phyloP scores from a whole-genome alignment of 2,888 invertebrate genomes.

The Pachycephus smyrnensis region DNA sequence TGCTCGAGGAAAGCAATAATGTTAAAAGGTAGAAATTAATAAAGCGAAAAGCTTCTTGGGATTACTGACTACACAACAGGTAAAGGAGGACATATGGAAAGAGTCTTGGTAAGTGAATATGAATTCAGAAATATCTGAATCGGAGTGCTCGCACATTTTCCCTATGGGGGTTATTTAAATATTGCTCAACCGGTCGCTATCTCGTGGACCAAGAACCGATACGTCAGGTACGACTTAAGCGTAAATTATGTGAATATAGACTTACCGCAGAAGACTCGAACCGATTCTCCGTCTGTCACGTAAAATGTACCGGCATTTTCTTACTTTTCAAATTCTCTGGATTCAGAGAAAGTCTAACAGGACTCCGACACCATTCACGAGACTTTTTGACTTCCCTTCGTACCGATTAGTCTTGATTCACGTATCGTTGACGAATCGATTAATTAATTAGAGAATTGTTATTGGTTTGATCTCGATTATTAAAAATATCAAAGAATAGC shows the following conservation, averaged over 20 bases:
- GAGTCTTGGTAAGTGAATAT: background rate
- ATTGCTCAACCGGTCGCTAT: background rate
- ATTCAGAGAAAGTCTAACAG: background rate
- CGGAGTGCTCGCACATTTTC: background rate
- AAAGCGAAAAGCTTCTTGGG: background rate
- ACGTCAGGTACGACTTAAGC: background rate
- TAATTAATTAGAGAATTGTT: background rate
- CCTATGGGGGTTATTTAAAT: background rate
- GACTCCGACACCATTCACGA: background rate
- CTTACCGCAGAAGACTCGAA: conserved; percentile 49
- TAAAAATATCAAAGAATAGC: background rate
- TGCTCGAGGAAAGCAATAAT: background rate
- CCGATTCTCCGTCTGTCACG: conserved; percentile 56
- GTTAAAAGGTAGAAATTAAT: background rate
- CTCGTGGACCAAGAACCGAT: background rate
- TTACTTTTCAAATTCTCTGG: conserved; percentile 15
- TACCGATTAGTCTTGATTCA: background rate
- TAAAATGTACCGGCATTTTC: conserved; percentile 49
- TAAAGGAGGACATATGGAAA: background rate
- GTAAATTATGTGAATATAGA: background rate
- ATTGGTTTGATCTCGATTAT: background rate
- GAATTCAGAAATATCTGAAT: background rate
- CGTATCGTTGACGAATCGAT: background rate
- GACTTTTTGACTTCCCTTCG: background rate
- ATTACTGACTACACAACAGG: background rate